phyloP scores from a whole-genome alignment of 2,797 vertebrate genomes.

The Pterois miles region DNA sequence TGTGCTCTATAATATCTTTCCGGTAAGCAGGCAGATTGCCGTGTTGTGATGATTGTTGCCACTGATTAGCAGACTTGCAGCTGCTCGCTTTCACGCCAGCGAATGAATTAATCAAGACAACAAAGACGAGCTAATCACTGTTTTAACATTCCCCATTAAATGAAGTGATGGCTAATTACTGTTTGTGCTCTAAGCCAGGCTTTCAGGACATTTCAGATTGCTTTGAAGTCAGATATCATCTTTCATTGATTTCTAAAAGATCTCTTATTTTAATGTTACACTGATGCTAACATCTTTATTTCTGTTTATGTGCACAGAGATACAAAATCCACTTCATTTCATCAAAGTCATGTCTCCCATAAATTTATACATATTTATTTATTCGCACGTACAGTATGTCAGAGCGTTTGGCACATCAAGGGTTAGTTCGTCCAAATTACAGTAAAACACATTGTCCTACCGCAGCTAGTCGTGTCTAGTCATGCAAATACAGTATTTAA shows the following conservation, averaged over 20 bases:
- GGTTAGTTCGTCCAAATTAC: background rate
- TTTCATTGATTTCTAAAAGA: slow-evolving; percentile 33
- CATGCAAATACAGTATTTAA: background rate
- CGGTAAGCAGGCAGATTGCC: slow-evolving; percentile 49
- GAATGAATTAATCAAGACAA: slow-evolving; percentile 76
- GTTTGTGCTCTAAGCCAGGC: slow-evolving; percentile 52
- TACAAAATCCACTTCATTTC: slow-evolving; percentile 3
- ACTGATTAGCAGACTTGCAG: slow-evolving; percentile 77
- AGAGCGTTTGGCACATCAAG: accelerated
- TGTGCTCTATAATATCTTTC: slow-evolving; percentile 7
- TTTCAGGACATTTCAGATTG: slow-evolving; percentile 46
- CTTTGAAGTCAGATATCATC: slow-evolving; percentile 42
- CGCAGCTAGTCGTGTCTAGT: background rate
- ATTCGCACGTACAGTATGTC: too few species aligned
- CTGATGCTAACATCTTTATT: slow-evolving; percentile 7
- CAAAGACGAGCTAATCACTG: slow-evolving; percentile 79
- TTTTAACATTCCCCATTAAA: slow-evolving; percentile 79
- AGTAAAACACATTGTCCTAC: background rate
- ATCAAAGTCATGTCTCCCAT: too few species aligned
- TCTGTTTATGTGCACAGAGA: slow-evolving; percentile 1
- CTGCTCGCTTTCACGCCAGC: slow-evolving; percentile 69
- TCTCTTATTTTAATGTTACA: slow-evolving; percentile 9
- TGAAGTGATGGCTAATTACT: slow-evolving; percentile 72
- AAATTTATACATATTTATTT: too few species aligned
- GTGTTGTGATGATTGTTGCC: slow-evolving; percentile 65